phyloP scores from a whole-genome alignment of 2,113 vertebrate genomes.

The Riparia riparia region DNA sequence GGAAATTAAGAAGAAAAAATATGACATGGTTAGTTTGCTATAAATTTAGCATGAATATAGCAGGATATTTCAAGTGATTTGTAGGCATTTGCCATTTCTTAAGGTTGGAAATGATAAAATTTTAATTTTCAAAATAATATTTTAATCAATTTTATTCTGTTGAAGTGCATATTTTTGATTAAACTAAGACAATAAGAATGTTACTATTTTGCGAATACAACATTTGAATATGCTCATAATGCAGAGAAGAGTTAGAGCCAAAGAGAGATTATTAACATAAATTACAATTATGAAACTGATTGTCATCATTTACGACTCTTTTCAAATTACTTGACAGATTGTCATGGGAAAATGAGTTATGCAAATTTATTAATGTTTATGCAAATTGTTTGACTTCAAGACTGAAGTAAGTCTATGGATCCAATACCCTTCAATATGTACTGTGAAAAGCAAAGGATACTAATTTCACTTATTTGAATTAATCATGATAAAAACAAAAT shows the following conservation, averaged over 20 bases:
- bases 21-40: not conserved
- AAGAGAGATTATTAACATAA: slow-evolving; percentile 13
- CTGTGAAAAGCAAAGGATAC: slow-evolving; percentile 7
- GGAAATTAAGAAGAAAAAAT: not conserved
- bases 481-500: slow-evolving; percentile 40
- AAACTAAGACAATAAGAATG: not conserved
- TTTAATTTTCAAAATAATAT: not conserved
- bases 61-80: not conserved
- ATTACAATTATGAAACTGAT: slow-evolving; percentile 41
- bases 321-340: slow-evolving; percentile 56
- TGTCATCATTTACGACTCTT: not conserved
- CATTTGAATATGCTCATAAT: not conserved
- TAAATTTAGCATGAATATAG: not conserved
- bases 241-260: not conserved
- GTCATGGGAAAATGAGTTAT: slow-evolving; percentile 10
- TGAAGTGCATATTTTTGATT: not conserved
- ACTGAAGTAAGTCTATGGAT: slow-evolving; percentile 11
- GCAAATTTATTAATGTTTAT: slow-evolving; percentile 36
- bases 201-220: not conserved
- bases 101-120: not conserved
- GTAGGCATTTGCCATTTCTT: not conserved
- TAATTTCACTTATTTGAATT: slow-evolving; percentile 39
- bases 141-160: not conserved
- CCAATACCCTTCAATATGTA: not conserved
- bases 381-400: slow-evolving; percentile 36